Percentiles rank a stretch among this genome's conserved stretches.
phyloP scores from a whole-genome alignment of 2,113 vertebrate genomes.

The Melanerpes formicivorus region DNA sequence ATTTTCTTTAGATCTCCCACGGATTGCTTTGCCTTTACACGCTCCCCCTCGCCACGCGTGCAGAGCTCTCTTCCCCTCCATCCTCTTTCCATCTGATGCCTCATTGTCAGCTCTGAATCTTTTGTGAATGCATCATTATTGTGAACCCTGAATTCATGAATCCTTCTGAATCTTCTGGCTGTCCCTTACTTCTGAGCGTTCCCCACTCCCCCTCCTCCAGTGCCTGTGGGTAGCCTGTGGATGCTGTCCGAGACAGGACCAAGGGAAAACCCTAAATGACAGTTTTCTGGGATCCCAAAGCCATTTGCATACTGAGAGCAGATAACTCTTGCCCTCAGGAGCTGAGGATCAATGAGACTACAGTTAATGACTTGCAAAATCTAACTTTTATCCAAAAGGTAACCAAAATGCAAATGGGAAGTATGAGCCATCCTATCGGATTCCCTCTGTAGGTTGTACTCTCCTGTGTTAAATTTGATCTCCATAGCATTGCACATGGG shows the following conservation, averaged over 20 bases:
- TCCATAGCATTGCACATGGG: background rate
- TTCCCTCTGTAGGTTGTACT: background rate
- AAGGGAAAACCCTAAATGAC: background rate
- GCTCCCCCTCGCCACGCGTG: conserved; percentile 50
- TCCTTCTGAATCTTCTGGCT: conserved; percentile 41
- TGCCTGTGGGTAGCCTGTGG: background rate
- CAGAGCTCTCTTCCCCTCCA: conserved; percentile 35
- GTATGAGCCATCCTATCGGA: background rate
- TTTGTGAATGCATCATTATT: background rate
- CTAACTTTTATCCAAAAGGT: background rate
- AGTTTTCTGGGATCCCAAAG: background rate
- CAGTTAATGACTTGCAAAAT: background rate
- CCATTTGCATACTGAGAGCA: background rate
- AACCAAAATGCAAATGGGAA: background rate
- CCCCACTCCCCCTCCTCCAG: conserved; percentile 3
- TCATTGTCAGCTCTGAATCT: conserved; percentile 48
- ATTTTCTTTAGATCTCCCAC: conserved; percentile 43
- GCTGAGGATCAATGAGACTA: background rate
- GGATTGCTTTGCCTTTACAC: conserved; percentile 59
- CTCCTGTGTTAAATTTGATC: background rate
- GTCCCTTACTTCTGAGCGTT: conserved; percentile 10
- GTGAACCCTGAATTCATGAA: background rate
- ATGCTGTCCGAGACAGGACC: background rate
- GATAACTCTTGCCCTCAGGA: background rate
- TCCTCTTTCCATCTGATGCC: conserved; percentile 36